These are phyloP conservation scores for Corvus cornix DNA, from an alignment of 2,113 vertebrate species.

Conservation along the genomic window DNA sequence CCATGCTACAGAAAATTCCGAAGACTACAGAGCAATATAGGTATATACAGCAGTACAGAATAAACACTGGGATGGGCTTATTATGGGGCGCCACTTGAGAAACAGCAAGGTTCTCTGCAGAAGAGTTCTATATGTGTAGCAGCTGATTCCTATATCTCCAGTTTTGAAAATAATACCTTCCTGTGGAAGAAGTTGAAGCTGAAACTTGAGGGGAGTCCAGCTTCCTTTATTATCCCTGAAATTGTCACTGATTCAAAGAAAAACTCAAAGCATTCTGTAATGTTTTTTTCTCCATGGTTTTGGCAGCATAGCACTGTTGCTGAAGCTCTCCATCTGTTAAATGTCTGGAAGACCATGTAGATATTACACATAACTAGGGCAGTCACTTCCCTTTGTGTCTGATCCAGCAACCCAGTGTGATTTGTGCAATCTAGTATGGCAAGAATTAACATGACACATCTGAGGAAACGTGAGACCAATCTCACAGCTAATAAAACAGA, in stretches of 20 bases:
- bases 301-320: not conserved
- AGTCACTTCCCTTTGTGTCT: conserved; percentile 43
- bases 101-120: not conserved
- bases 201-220: not conserved
- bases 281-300: not conserved
- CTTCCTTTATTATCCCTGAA: not conserved
- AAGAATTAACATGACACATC: conserved; percentile 53
- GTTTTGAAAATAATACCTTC: not conserved
- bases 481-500: conserved; percentile 33
- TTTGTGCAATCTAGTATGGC: conserved; percentile 44
- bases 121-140: not conserved
- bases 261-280: not conserved
- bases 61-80: not conserved
- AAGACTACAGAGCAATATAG: not conserved
- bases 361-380: conserved; percentile 30
- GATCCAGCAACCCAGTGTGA: conserved; percentile 21
- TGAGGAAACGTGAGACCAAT: conserved; percentile 47
- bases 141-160: not conserved
- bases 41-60: not conserved
- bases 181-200: not conserved
- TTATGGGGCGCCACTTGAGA: not conserved
- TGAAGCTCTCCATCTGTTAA: not conserved
- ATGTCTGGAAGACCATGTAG: conserved; percentile 17
- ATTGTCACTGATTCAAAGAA: not conserved
- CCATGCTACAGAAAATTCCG: not conserved